A percentile compares a stretch with the other conserved stretches of the same genome.
These are phyloP conservation scores for Amblyjoppa proteus DNA, from an alignment of 2,888 invertebrate species.

Conservation along the genomic window DNA sequence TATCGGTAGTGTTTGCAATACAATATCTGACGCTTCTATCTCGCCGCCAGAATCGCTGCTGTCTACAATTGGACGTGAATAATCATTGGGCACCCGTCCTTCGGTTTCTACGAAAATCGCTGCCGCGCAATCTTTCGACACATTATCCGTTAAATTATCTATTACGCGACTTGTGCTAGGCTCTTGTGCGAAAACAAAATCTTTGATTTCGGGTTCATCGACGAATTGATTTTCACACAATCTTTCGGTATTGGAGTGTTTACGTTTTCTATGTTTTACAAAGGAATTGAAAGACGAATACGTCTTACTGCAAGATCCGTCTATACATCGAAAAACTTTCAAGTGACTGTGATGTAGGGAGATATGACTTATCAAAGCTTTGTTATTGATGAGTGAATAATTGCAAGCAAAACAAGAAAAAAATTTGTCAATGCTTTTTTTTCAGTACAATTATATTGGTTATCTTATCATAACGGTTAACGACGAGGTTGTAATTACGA, in stretches of 20 bases:
- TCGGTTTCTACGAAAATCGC: neutral
- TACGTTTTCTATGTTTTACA: neutral
- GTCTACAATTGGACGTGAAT: neutral
- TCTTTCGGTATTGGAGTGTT: neutral
- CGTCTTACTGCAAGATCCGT: neutral
- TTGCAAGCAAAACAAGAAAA: conserved; percentile 8
- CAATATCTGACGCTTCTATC: neutral
- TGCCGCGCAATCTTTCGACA: neutral
- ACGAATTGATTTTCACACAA: too few species aligned
- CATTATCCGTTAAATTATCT: neutral
- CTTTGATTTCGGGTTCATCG: neutral
- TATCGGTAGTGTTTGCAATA: too few species aligned
- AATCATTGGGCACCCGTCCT: neutral
- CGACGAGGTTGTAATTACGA: too few species aligned
- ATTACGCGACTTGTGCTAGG: too few species aligned
- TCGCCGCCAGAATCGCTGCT: neutral
- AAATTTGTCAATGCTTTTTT: neutral
- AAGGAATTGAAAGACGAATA: neutral
- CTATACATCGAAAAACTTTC: conserved; percentile 5
- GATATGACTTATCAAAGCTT: neutral
- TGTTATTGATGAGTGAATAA: neutral
- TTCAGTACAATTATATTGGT: neutral
- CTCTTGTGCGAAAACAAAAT: neutral
- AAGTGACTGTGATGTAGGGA: conserved; percentile 3
- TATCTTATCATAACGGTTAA: too few species aligned